phyloP scores from a whole-genome alignment of 2,113 vertebrate genomes.

The Daubentonia madagascariensis region DNA sequence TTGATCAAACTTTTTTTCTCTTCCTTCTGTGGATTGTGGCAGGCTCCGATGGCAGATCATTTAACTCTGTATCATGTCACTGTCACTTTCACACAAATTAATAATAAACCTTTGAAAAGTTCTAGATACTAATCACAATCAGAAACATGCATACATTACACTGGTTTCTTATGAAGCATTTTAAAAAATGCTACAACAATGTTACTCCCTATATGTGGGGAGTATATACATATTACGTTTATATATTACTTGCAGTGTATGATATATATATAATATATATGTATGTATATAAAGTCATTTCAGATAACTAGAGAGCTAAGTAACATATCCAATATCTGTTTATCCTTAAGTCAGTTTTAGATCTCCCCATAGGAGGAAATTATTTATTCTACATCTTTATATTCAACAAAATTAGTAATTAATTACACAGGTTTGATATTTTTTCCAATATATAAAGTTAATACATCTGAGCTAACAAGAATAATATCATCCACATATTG shows the following conservation, averaged over 20 bases:
- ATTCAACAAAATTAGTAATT: not conserved
- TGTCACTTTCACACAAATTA: not conserved
- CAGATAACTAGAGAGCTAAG: not conserved
- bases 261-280: not conserved
- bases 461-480: not conserved
- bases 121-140: not conserved
- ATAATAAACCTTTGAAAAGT: slow-evolving; percentile 9
- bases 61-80: not conserved
- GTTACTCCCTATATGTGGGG: not conserved
- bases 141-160: not conserved
- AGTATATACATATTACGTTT: not conserved
- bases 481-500: not conserved
- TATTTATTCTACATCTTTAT: not conserved
- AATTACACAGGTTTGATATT: not conserved
- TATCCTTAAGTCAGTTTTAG: not conserved
- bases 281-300: not conserved
- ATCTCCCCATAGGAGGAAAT: not conserved
- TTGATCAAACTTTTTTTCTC: slow-evolving; percentile 10
- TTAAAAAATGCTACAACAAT: not conserved
- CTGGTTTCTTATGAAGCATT: not conserved
- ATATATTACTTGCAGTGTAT: not conserved
- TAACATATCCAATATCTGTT: not conserved
- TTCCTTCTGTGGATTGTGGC: not conserved
- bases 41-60: not conserved
- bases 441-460: not conserved